Evolutionary conservation across 2,113 vertebrate species (phyloP), one percentile per base, ranked within the genome.

Genomic region (Pao palembangensis): DNA sequence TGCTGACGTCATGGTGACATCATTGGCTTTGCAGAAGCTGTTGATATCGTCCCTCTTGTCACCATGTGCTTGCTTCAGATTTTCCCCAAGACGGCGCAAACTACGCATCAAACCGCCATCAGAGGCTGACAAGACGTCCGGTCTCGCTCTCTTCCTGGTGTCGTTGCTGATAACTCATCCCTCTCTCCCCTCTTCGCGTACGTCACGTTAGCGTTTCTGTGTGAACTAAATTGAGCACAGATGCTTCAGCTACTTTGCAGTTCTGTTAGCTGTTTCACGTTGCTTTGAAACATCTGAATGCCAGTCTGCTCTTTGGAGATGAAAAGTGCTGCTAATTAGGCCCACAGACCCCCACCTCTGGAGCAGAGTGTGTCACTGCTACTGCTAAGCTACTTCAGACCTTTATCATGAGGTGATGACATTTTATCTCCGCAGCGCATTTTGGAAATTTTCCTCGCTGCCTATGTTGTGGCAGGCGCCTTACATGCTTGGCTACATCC

Each of bases 171-270:
- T n/a, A 25, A 42, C 43, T 71, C 25, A 20, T 62, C 69, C 58
- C 20, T 52, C 60, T 58, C 31, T 47, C 56, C 12, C 8, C 17
- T 54, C 1, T 4, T 15, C 48, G 52, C 25, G 28, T 38, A 61
- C 50, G 58, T 70, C 65, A 53, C 68, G 34, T 79, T 53, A 16
- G 15, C 19, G 23, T 66, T 41, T 63, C 71, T 48, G 59, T 42
- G 58, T 69, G 73, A 67, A 13, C 25, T 23, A 82, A 82, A 84
- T 86, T 74, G 70, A 78, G 69, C 69, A 56, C 84, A 86, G 84
- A 80, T 80, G 81, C 76, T 12, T 49, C 59, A 6, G 61, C 64
- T 43, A 20, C 67, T 21, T 20, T 15, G 63, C 73, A 20, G 34
- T 55, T 57, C 68, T 42, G 62, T 19, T 41, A 1, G 51, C 28